These are phyloP conservation scores for Hirtodrosophila trivittata DNA, from an alignment of 2,888 invertebrate genomes.

Conservation along the genomic window DNA sequence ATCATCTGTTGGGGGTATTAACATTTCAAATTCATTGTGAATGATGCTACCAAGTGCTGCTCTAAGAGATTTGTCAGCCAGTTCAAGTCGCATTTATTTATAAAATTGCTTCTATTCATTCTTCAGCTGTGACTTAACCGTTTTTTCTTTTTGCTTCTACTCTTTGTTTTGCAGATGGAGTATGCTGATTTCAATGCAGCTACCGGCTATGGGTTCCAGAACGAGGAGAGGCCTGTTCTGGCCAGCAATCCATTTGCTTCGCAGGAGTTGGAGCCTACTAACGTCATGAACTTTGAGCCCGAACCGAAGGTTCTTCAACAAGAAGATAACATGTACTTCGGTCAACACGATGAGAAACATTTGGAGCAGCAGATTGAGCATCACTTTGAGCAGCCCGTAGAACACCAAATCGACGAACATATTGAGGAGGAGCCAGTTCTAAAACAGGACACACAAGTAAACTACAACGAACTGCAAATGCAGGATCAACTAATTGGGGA, in stretches of 20 bases:
- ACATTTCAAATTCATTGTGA: constrained; percentile 50
- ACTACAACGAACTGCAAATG: constrained; percentile 50
- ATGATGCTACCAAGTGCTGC: constrained; percentile 45
- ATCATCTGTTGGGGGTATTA: constrained; percentile 48
- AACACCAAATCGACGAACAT: constrained; percentile 16
- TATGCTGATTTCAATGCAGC: constrained; percentile 70
- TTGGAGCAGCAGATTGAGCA: constrained; percentile 7
- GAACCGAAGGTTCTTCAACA: neutral
- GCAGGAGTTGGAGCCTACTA: constrained; percentile 16
- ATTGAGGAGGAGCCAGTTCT: constrained; percentile 18
- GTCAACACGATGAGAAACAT: too few relatives aligned
- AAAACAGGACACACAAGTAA: constrained; percentile 41
- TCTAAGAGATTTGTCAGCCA: constrained; percentile 39
- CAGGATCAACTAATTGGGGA: constrained; percentile 46
- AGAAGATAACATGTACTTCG: neutral
- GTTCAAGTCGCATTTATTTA: constrained; percentile 21
- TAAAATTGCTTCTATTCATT: constrained; percentile 2
- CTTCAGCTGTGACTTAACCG: neutral
- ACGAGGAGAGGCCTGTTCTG: constrained; percentile 12
- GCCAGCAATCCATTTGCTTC: constrained; percentile 52
- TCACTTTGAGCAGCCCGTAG: constrained; percentile 2
- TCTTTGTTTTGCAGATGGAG: constrained; percentile 60
- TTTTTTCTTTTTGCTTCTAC: constrained; percentile 6
- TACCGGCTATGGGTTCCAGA: constrained; percentile 55
- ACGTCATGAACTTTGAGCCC: constrained; percentile 13